Evolutionary conservation across 1,140 invertebrate genomes (phyloP).

Genomic region (Macrotrachela quadricornifera): DNA sequence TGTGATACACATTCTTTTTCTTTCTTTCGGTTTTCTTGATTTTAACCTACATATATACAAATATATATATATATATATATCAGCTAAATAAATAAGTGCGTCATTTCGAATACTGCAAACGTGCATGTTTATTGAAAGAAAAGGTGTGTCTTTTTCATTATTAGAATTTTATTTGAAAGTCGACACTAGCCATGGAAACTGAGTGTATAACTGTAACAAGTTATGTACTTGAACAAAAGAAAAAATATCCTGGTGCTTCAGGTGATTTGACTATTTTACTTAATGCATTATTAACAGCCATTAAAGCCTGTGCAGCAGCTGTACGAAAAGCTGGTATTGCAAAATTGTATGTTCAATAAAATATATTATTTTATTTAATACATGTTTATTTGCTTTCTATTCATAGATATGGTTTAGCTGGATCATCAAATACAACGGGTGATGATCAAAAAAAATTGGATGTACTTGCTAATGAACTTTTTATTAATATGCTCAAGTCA

Average conservation of each 20-base stretch:
- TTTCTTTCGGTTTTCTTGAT: too few relatives aligned
- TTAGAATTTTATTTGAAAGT: too few relatives aligned
- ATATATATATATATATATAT: too few relatives aligned
- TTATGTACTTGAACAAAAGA: constrained; percentile 76
- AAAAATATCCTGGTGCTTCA: constrained; percentile 55
- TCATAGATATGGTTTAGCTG: constrained; percentile 55
- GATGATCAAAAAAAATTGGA: constrained; percentile 97
- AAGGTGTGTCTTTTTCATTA: too few relatives aligned
- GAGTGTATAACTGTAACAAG: constrained; percentile 84
- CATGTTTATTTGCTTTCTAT: too few relatives aligned
- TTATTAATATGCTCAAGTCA: constrained; percentile 90
- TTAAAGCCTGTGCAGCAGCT: constrained; percentile 87
- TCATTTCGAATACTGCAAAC: too few relatives aligned
- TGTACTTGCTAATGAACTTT: constrained; percentile 82
- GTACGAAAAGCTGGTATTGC: constrained; percentile 83
- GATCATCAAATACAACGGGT: constrained; percentile 80
- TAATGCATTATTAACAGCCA: constrained; percentile 77
- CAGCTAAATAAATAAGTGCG: too few relatives aligned
- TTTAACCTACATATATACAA: too few relatives aligned
- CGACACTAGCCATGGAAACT: constrained; percentile 18
- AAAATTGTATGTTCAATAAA: constrained; percentile 29
- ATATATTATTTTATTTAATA: too few relatives aligned
- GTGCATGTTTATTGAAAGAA: too few relatives aligned
- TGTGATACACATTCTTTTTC: too few relatives aligned
- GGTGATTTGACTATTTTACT: constrained; percentile 85